phyloP scores from a whole-genome alignment of 2,888 invertebrate genomes.

The Exocentrus adspersus region DNA sequence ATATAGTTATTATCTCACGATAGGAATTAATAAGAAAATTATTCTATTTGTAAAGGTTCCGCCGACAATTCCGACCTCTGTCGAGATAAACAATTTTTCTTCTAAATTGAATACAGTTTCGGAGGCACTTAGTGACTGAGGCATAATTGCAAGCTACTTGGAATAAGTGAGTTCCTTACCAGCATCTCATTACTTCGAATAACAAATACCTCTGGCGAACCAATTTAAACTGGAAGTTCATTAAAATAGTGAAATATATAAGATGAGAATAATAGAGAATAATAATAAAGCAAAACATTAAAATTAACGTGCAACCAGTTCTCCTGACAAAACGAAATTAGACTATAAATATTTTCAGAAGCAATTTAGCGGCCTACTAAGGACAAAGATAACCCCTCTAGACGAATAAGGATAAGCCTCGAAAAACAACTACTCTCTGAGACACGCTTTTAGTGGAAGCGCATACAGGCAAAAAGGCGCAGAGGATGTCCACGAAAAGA shows the following conservation, averaged over 20 bases:
- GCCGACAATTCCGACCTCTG: too few species aligned
- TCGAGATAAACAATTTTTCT: background rate
- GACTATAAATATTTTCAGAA: slow-evolving; percentile 51
- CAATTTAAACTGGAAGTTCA: slow-evolving; percentile 5
- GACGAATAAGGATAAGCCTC: too few species aligned
- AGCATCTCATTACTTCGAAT: background rate
- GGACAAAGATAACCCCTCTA: slow-evolving; percentile 25
- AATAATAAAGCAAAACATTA: slow-evolving; percentile 14
- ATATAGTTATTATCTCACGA: too few species aligned
- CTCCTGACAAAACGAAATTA: slow-evolving; percentile 11
- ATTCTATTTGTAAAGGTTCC: too few species aligned
- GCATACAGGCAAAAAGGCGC: too few species aligned
- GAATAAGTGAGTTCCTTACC: background rate
- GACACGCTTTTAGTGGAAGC: too few species aligned
- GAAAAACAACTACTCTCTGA: too few species aligned
- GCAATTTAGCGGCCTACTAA: slow-evolving; percentile 47
- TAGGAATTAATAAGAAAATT: too few species aligned
- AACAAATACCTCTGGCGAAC: slow-evolving; percentile 1
- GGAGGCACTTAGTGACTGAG: background rate
- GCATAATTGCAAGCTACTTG: background rate
- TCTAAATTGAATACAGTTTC: background rate
- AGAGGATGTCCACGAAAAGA: too few species aligned
- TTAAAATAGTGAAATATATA: slow-evolving; percentile 6
- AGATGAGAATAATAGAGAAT: slow-evolving; percentile 1
- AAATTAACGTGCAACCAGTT: slow-evolving; percentile 12